Conservation (phyloP, 2,797 vertebrate species). For the Poecilia picta region DNA sequence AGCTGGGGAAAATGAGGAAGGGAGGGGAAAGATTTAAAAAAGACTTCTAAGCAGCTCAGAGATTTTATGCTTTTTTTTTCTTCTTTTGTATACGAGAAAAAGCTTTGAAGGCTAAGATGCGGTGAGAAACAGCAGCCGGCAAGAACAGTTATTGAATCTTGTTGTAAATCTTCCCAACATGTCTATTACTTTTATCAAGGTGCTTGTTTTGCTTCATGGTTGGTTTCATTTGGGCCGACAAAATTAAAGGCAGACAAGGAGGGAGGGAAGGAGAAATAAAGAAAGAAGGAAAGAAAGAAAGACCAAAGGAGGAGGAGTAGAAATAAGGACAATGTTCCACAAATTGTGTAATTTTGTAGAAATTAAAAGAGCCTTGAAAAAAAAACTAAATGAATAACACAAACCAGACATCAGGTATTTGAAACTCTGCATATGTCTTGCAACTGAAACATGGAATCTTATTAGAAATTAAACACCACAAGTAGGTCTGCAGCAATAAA, state of each 20-base stretch:
- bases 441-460: not conserved
- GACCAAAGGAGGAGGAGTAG: not conserved
- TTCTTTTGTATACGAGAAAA: constrained; percentile 16
- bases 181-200: constrained; percentile 46
- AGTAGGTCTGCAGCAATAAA: too few species aligned
- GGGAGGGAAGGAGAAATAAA: not conserved
- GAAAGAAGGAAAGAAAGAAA: not conserved
- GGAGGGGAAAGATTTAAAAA: constrained; percentile 9
- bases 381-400: constrained; percentile 1
- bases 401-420: not conserved
- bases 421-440: not conserved
- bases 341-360: not conserved
- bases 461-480: not conserved
- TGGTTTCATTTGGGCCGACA: constrained; percentile 18
- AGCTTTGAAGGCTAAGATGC: constrained; percentile 18
- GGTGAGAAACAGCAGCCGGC: constrained; percentile 5
- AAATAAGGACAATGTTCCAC: not conserved
- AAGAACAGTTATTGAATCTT: constrained; percentile 44
- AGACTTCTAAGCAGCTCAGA: not conserved
- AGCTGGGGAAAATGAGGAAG: not conserved
- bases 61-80: constrained; percentile 1
- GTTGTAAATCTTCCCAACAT: constrained; percentile 39
- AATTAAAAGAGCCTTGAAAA: constrained; percentile 3
- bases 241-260: constrained; percentile 22
- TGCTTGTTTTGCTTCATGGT: constrained; percentile 39